phyloP scores from a whole-genome alignment of 2,888 invertebrate genomes.

The Empis livida region DNA sequence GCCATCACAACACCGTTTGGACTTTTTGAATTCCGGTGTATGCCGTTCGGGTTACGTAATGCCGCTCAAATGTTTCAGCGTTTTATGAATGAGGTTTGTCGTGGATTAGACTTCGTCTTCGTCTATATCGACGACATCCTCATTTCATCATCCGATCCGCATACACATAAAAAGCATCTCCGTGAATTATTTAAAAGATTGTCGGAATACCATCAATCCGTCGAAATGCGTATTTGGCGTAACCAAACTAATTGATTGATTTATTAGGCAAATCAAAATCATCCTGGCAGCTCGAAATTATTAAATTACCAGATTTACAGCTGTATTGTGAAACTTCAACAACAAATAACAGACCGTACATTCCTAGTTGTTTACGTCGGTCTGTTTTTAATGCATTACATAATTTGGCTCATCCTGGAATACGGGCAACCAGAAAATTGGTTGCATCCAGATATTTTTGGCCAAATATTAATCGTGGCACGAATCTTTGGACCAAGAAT shows the following conservation, averaged over 20 bases:
- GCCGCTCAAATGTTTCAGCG: constrained; percentile 22
- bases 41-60: constrained; percentile 23
- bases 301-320: neutral
- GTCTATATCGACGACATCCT: constrained; percentile 18
- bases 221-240: neutral
- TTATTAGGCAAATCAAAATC: no score
- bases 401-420: no score
- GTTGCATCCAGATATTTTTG: no score
- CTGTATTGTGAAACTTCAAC: neutral
- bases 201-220: neutral
- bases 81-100: no score
- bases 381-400: no score
- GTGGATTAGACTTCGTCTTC: no score
- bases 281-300: neutral
- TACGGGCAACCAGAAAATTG: no score
- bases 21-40: constrained; percentile 19
- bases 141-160: constrained; percentile 8
- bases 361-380: no score
- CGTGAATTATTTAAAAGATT: neutral
- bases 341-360: no score
- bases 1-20: constrained; percentile 23
- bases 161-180: neutral
- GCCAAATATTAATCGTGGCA: no score
- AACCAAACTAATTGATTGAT: neutral
- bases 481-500: no score